Evolutionary conservation across 2,113 vertebrate genomes (phyloP), one percentile per base, ranked within the genome.

Genomic region (Triplophysa tibetana): DNA sequence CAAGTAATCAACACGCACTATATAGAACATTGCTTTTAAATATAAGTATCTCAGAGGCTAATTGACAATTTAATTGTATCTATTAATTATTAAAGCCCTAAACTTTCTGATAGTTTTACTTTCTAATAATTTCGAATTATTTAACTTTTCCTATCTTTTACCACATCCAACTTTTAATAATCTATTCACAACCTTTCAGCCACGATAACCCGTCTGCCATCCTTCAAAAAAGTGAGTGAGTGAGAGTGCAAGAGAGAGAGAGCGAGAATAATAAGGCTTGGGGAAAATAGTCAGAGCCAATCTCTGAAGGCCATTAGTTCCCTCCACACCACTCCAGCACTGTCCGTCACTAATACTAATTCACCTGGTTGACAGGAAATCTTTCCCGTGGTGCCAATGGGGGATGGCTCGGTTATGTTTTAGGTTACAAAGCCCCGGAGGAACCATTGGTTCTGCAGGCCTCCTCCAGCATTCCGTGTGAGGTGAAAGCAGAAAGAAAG

Each of bases 351-450:
- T 84, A 84, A 86, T 86, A 79, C 81, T 80, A 69, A 82, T 86
- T 84, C 81, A 84, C 75, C 75, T 75, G 84, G 48, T 72, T 85
- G 82, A 84, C 83, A 86, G 82, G 60, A 84, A 93, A 92, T 91
- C 89, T 90, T 90, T 93, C 85, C 80, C 82, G 70, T 72, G 82
- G 83, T 88, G 88, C 89, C 90, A 80, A 33, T 78, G 84, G 86
- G 85, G 78, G 78, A 77, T 67, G 26, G 52, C 3, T 84, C 81
- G 87, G 85, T 88, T 87, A 85, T 90, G 85, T 90, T 91, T 90
- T 88, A 92, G 86, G 88, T 90, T 89, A 87, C 66, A 38, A 83
- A 88, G 85, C 84, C 86, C 78, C 79, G 73, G 79, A 83, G 70
- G 75, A 83, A 88, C 85, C 86, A 86, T 76, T 75, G 72, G 64